These are phyloP conservation scores for Paraescarpia echinospica DNA, from an alignment of 1,140 invertebrate species.

Conservation along the genomic window DNA sequence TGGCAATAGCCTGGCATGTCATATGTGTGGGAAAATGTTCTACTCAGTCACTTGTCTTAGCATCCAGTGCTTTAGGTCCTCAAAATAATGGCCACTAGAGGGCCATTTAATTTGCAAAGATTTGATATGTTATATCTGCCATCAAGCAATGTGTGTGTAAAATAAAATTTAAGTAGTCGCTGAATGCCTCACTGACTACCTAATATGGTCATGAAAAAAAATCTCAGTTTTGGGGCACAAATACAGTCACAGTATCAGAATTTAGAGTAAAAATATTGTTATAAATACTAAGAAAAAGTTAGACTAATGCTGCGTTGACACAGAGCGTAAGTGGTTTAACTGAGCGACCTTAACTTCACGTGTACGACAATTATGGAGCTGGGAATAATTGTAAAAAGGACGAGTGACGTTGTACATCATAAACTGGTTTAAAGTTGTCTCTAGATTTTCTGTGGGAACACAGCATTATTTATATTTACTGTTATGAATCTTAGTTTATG, in stretches of 20 bases:
- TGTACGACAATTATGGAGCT: too few species aligned
- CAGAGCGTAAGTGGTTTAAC: too few species aligned
- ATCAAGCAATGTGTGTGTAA: not conserved
- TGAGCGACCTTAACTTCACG: too few species aligned
- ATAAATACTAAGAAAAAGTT: not conserved
- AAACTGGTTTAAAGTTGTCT: too few species aligned
- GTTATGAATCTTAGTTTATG: too few species aligned
- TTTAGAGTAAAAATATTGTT: not conserved
- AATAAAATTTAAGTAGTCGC: not conserved
- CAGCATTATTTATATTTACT: too few species aligned
- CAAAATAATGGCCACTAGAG: not conserved
- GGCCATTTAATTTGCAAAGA: not conserved
- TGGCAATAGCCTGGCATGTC: too few species aligned
- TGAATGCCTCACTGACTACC: not conserved
- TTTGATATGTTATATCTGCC: not conserved
- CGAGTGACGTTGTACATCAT: too few species aligned
- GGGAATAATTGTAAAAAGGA: too few species aligned
- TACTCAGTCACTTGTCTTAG: not conserved
- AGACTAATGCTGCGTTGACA: too few species aligned
- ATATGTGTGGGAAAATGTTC: not conserved
- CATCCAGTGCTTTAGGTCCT: not conserved
- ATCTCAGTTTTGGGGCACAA: not conserved
- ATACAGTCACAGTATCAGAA: not conserved
- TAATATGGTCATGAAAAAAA: not conserved
- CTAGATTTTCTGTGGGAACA: too few species aligned